Conservation (phyloP, 1,140 invertebrate species). For the Leguminivora glycinivorella region DNA sequence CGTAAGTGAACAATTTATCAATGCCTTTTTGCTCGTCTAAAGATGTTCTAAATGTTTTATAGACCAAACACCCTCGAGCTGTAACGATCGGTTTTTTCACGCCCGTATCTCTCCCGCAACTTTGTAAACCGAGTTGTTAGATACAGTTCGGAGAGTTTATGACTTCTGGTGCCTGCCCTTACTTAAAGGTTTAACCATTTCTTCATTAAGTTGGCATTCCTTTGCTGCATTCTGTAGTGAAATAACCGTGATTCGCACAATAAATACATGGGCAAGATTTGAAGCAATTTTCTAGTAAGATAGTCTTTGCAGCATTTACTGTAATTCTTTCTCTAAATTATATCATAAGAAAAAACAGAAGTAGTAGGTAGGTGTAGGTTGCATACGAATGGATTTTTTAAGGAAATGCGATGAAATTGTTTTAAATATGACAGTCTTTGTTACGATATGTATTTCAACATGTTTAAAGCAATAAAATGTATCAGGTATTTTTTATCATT, state of each 20-base stretch:
- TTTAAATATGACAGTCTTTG: neutral
- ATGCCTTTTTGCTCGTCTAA: slow-evolving; percentile 2
- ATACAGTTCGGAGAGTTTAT: slow-evolving; percentile 23
- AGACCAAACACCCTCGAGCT: slow-evolving; percentile 12
- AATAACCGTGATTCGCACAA: neutral
- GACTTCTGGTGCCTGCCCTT: slow-evolving; percentile 21
- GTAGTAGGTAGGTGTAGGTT: no score
- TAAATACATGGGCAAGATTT: neutral
- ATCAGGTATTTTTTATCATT: neutral
- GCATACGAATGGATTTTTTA: no score
- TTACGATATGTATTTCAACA: neutral
- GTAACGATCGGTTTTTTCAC: slow-evolving; percentile 19
- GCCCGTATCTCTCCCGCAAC: slow-evolving; percentile 11
- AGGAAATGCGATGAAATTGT: neutral
- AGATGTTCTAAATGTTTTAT: slow-evolving; percentile 9
- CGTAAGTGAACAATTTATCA: slow-evolving; percentile 10
- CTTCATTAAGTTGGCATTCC: slow-evolving; percentile 23
- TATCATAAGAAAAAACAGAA: neutral
- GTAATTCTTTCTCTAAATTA: neutral
- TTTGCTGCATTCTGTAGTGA: slow-evolving; percentile 4
- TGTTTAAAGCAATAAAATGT: neutral
- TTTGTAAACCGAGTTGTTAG: slow-evolving; percentile 24
- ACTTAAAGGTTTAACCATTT: slow-evolving; percentile 21
- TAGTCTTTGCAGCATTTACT: neutral
- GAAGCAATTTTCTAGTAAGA: neutral